Base-by-base conservation (phyloP, 2,888 invertebrate genomes). In the Falcaria lacertinaria region DNA sequence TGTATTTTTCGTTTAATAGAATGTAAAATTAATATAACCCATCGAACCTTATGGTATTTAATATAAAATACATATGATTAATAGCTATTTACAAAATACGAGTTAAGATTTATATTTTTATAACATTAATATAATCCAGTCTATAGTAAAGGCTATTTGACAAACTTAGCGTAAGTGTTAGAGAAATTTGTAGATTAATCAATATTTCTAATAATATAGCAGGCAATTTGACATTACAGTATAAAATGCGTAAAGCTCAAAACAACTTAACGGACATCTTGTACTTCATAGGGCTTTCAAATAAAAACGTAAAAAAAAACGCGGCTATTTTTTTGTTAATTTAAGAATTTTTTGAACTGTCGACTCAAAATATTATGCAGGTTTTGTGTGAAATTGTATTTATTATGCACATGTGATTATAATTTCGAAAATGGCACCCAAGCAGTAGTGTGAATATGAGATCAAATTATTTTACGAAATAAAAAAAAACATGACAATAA, bases 31-130 rank as follows among this genome's bases (percentile, higher is more conserved):
- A 86, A 86, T 80, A 76, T 87, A 88, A 88, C 87, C 89, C 89
- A 86, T 79, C 74, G 81, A 84, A 89, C 88, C 88, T 88, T 87
- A 85, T 72, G 70, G 79, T 80, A 84, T 84, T 83, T 80, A 87
- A 84, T 87, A 87, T 86, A 88, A 87, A 88, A 88, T 88, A 89
- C 88, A 89, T 88, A 87, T 74, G 83, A 85, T 87, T 88, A 88
- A 76, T 86, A 84, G 81, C 85, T 89, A 89, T 89, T 83, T 88
- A 89, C 89, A 88, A 83, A 83, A 86, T 89, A 87, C 87, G 71
- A 84, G 84, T 88, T 86, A 87, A 81, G 83, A 73, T 82, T 84
- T 82, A 79, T 77, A 72, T 81, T 80, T 81, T 72, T 75, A 83
- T 83, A 83, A 80, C 75, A 78, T 82, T 86, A 84, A 81, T 83